Conservation (phyloP, 2,113 vertebrate species). For the Eulacestoma nigropectus region DNA sequence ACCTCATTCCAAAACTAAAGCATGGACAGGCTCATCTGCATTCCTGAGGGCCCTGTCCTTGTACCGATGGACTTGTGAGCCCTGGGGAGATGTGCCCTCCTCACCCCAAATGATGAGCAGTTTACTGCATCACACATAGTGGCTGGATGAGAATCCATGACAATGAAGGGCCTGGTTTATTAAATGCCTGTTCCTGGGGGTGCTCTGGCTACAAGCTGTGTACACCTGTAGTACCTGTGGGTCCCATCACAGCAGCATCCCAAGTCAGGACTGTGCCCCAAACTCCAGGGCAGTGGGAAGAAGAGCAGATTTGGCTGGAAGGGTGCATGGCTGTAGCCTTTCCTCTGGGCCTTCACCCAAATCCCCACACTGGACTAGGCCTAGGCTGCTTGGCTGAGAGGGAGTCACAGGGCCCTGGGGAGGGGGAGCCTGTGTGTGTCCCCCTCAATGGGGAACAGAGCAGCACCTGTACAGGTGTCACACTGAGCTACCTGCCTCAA, state of each 20-base stretch:
- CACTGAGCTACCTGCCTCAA: neutral
- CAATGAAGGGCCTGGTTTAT: neutral
- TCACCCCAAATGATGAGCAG: neutral
- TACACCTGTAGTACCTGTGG: accelerated
- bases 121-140: neutral
- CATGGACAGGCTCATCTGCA: neutral
- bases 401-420: accelerated
- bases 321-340: neutral
- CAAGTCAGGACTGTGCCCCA: accelerated
- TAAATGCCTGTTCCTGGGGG: neutral
- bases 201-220: neutral
- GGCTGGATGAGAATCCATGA: neutral
- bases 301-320: neutral
- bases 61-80: neutral
- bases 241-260: neutral
- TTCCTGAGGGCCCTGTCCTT: neutral
- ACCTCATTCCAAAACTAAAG: neutral
- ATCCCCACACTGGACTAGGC: neutral
- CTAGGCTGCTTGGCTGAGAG: neutral
- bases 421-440: neutral
- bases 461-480: neutral
- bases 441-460: neutral
- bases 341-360: neutral
- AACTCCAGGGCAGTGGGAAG: neutral
- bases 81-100: neutral